phyloP scores from a whole-genome alignment of 2,113 vertebrate species.

The Oncorhynchus clarkii region DNA sequence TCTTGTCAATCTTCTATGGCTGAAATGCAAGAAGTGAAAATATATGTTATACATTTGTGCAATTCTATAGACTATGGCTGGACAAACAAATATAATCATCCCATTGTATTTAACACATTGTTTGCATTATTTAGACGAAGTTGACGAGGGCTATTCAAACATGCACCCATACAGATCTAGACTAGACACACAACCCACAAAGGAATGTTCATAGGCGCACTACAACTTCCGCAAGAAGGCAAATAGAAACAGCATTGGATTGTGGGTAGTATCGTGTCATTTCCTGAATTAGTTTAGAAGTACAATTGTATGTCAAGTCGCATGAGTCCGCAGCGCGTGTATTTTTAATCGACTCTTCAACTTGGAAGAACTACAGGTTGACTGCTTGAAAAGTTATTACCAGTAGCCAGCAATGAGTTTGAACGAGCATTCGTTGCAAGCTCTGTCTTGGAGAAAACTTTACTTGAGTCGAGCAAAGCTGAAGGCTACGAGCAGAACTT shows the following conservation, averaged over 20 bases:
- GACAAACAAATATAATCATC: too few relatives aligned
- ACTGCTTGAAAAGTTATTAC: neutral
- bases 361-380: neutral
- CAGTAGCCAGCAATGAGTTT: conserved; percentile 75
- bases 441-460: conserved; percentile 96
- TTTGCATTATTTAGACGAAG: too few relatives aligned
- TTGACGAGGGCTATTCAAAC: too few relatives aligned
- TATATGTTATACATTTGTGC: too few relatives aligned
- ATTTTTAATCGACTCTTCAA: too few relatives aligned
- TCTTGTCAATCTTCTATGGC: too few relatives aligned
- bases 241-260: conserved; percentile 35
- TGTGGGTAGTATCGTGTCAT: conserved; percentile 58
- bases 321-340: neutral
- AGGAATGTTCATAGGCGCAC: neutral
- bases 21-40: too few relatives aligned
- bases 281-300: conserved; percentile 42
- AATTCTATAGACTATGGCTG: too few relatives aligned
- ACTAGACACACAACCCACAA: too few relatives aligned
- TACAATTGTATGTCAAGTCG: neutral
- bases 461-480: conserved; percentile 95
- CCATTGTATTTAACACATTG: too few relatives aligned
- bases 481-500: conserved; percentile 95
- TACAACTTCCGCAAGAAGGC: neutral
- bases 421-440: conserved; percentile 95
- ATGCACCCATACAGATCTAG: too few relatives aligned